Conservation (phyloP, 1,140 invertebrate genomes). For the Zaprionus tsacasi region DNA sequence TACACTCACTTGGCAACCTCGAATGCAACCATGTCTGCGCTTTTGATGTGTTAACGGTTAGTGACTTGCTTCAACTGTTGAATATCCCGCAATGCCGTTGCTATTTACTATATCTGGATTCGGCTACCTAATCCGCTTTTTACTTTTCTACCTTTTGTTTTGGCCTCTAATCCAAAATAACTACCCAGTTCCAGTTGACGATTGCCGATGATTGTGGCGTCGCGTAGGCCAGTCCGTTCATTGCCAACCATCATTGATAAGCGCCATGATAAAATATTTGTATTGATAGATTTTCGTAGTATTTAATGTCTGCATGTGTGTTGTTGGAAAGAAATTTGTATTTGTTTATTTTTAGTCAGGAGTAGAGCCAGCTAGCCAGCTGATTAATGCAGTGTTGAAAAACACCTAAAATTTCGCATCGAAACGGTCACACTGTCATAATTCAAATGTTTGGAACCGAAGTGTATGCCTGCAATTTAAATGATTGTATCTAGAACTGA, state of each 20-base stretch:
- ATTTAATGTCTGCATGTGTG: not conserved
- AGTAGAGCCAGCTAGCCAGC: not conserved
- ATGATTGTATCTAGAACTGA: too few relatives aligned
- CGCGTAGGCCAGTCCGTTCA: conserved; percentile 27
- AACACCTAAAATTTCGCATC: not conserved
- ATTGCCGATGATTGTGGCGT: conserved; percentile 20
- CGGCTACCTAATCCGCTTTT: conserved; percentile 39
- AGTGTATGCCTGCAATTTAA: too few relatives aligned
- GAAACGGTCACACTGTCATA: conserved; percentile 24
- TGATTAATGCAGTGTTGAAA: conserved; percentile 18
- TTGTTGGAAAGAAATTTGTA: not conserved
- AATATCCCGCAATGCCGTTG: not conserved
- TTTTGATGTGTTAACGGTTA: conserved; percentile 43
- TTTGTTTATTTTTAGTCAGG: conserved; percentile 13
- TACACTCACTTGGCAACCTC: conserved; percentile 49
- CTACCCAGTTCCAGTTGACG: conserved; percentile 2
- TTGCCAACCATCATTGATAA: conserved; percentile 36
- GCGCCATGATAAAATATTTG: conserved; percentile 28
- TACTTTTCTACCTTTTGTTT: conserved; percentile 16
- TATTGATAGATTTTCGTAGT: conserved; percentile 11
- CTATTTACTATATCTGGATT: conserved; percentile 34
- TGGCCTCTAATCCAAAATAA: conserved; percentile 25
- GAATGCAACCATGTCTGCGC: conserved; percentile 53
- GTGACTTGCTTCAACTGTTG: conserved; percentile 42
- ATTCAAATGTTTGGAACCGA: not conserved